Base-by-base conservation (phyloP, 2,888 invertebrate species). In the Nasonia oneida region DNA sequence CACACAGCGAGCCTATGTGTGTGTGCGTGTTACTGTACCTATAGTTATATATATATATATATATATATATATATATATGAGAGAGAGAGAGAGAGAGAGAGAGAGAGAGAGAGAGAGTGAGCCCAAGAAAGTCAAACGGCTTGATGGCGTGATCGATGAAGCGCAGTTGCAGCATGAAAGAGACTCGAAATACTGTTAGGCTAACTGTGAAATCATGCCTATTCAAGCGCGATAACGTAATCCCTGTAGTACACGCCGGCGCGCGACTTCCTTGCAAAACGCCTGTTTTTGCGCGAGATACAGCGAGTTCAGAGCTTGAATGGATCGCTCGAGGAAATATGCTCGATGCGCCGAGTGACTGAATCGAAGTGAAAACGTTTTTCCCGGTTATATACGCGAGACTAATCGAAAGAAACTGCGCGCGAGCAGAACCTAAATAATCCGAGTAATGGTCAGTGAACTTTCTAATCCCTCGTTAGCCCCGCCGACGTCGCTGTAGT, bases 121-220 rank as follows among this genome's bases (percentile, higher is more conserved):
- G 74, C 18, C 70, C 47, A 73, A 18, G 37, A 77, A 33, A 76
- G 71, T 81, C 83, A 80, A 79, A 70, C 77, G 76, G 39, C 74
- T 87, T 84, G 87, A 87, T 87, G 83, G 84, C 87, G 86, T 87
- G 87, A 87, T 86, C 87, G 81, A 84, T 82, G 86, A 87, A 47
- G 29, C 83, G 64, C 67, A 57, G 78, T 85, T 85, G 87, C 83
- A 85, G 87, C 85, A 85, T 81, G 78, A 81, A 85, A 83, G 47
- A 76, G 47, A 73, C 81, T 33, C 74, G 64, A 50, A 83, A 85
- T 88, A 88, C 87, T 85, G 87, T 88, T 87, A 88, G 80, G 18
- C 83, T 87, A 88, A 88, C 86, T 88, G 88, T 88, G 83, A 87
- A 87, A 87, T 87, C 86, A 87, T 86, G 87, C 23, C 87, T 75